Base-by-base conservation (phyloP, 2,888 invertebrate genomes). In the Dusona sp. region DNA sequence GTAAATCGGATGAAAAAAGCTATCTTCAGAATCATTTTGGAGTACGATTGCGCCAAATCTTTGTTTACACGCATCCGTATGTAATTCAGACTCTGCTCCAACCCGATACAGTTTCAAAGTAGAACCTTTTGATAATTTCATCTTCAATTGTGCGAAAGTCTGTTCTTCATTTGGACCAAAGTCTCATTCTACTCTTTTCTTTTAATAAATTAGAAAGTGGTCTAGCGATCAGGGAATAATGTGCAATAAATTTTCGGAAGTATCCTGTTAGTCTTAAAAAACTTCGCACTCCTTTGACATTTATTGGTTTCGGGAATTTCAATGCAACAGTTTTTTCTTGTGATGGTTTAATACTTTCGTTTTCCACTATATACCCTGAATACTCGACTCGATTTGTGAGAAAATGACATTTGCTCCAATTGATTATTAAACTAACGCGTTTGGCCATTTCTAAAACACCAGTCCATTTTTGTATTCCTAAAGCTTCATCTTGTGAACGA, bases 201-300 rank as follows among this genome's bases (percentile, higher is more conserved):
- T 42, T 79, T 9, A 84, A 36, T 33, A 84, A 70, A 25, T 84
- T 25, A 2, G 80, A 80, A 22, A 84, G 22, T 3, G 84, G 80
- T 42, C 84, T 45, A 16, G 84, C 84, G 19, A 16, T 22, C 3
- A 65, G 68, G 0, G 78, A 68, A 48, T 83, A 88, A 3, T 81
- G 73, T 1, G 75, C 79, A 3, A 88, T 74, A 38, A 88, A 88
- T 57, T 88, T 88, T 3, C 86, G 61, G 19, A 86, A 84, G 42
- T 86, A 86, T 1, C 86, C 84, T 7, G 86, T 86, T 1, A 86
- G 73, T 16, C 88, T 85, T 9, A 88, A 67, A 61, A 88, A 88
- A 19, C 80, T 48, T 42, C 87, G 86, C 0, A 88, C 16, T 11
- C 79, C 75, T 42, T 81, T 79, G 0, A 77, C 1, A 78, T 72